These are phyloP conservation scores for Venturia canescens DNA, from an alignment of 1,140 invertebrate genomes.

Conservation along the genomic window DNA sequence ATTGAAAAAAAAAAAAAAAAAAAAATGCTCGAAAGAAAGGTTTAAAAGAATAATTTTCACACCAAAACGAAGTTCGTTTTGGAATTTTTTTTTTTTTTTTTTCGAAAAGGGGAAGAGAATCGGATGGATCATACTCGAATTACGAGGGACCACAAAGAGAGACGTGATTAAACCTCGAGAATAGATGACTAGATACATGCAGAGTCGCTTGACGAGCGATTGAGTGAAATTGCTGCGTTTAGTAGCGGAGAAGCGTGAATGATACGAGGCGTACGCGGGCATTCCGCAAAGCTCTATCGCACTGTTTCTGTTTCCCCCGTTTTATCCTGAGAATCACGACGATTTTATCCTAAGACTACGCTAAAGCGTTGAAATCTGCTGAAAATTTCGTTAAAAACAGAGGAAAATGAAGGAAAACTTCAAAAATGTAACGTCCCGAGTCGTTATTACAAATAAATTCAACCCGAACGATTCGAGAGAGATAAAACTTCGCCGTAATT, in stretches of 20 bases:
- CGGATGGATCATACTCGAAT: too few relatives aligned
- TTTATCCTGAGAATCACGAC: neutral
- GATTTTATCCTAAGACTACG: neutral
- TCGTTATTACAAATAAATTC: too few relatives aligned
- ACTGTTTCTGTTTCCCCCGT: neutral
- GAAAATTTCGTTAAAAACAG: neutral
- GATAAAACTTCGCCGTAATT: too few relatives aligned
- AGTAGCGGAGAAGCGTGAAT: conserved; percentile 48
- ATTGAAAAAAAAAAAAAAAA: too few relatives aligned
- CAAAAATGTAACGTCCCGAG: too few relatives aligned
- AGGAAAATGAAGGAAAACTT: neutral
- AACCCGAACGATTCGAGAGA: too few relatives aligned
- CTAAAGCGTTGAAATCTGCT: neutral
- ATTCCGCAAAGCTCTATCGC: conserved; percentile 13
- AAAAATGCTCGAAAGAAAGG: neutral
- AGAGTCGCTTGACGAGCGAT: conserved; percentile 51
- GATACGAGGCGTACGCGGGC: conserved; percentile 37
- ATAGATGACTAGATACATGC: neutral
- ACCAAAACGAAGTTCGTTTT: too few relatives aligned
- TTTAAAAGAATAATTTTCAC: neutral
- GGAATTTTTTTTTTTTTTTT: too few relatives aligned
- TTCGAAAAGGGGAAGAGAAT: too few relatives aligned
- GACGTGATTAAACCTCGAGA: too few relatives aligned
- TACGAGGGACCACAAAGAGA: too few relatives aligned
- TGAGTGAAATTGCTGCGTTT: conserved; percentile 54